phyloP scores from a whole-genome alignment of 2,888 invertebrate genomes.

The Encarsia formosa region DNA sequence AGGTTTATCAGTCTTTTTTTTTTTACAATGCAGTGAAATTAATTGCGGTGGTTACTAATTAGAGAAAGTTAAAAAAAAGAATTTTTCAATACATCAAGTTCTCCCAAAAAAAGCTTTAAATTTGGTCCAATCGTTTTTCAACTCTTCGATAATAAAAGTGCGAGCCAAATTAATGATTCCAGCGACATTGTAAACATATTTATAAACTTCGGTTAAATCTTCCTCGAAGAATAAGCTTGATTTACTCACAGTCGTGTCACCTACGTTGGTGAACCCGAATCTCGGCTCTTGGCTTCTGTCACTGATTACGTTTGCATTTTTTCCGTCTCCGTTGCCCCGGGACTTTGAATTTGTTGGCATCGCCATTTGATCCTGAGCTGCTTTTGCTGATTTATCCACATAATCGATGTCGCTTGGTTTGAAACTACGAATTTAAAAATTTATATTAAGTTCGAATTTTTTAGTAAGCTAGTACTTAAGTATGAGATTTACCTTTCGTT shows the following conservation, averaged over 20 bases:
- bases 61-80: too few relatives aligned
- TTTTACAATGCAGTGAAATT: too few relatives aligned
- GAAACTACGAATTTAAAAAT: conserved; percentile 40
- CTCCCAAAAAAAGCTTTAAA: too few relatives aligned
- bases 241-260: conserved; percentile 42
- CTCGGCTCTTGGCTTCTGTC: conserved; percentile 47
- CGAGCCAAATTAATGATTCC: too few relatives aligned
- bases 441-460: not conserved
- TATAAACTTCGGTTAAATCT: too few relatives aligned
- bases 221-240: too few relatives aligned
- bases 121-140: too few relatives aligned
- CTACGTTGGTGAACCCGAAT: conserved; percentile 49
- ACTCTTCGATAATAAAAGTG: too few relatives aligned
- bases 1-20: too few relatives aligned
- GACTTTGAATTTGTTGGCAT: conserved; percentile 37
- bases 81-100: too few relatives aligned
- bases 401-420: conserved; percentile 50
- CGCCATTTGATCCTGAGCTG: conserved; percentile 44
- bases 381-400: conserved; percentile 38
- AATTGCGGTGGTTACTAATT: too few relatives aligned
- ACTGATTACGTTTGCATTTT: conserved; percentile 30
- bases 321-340: conserved; percentile 32
- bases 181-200: too few relatives aligned
- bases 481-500: conserved; percentile 40
- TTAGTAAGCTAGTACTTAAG: not conserved